A percentile compares a stretch with the other conserved stretches of the same genome.
These are phyloP conservation scores for Thymelicus sylvestris DNA, from an alignment of 2,888 invertebrate genomes.

Conservation along the genomic window DNA sequence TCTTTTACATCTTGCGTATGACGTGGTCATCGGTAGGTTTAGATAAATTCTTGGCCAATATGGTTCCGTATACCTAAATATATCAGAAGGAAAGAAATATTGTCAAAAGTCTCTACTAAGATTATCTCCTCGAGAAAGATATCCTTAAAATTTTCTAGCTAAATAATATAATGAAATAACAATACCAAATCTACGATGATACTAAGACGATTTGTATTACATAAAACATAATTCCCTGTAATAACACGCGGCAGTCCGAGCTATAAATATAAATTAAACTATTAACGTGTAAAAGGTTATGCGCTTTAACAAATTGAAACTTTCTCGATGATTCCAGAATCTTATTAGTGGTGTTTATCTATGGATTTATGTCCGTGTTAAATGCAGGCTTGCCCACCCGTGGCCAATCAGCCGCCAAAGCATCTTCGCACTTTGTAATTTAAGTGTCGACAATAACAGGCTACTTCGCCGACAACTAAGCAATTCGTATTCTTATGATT, in stretches of 20 bases:
- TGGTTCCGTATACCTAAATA: no score
- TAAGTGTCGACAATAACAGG: not conserved
- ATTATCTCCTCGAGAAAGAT: no score
- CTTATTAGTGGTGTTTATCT: slow-evolving; percentile 33
- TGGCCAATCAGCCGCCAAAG: slow-evolving; percentile 9
- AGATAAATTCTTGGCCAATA: no score
- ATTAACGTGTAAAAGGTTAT: slow-evolving; percentile 34
- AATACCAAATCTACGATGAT: not conserved
- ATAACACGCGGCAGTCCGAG: not conserved
- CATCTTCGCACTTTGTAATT: slow-evolving; percentile 26
- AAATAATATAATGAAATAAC: no score
- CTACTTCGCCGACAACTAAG: not conserved
- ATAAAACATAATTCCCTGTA: not conserved
- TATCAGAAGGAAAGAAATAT: no score
- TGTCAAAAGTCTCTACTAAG: no score
- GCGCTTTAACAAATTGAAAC: slow-evolving; percentile 33
- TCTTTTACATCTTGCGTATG: no score
- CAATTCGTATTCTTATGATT: no score
- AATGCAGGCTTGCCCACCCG: slow-evolving; percentile 22
- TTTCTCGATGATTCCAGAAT: slow-evolving; percentile 32
- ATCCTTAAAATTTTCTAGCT: no score
- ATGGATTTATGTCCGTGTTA: slow-evolving; percentile 29
- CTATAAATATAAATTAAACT: slow-evolving; percentile 20
- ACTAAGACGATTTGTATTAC: not conserved
- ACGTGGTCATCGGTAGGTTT: no score